A percentile compares a stretch with the other conserved stretches of the same genome.
Evolutionary conservation across 2,797 vertebrate species (phyloP).

Genomic region (Sebastolobus alascanus): DNA sequence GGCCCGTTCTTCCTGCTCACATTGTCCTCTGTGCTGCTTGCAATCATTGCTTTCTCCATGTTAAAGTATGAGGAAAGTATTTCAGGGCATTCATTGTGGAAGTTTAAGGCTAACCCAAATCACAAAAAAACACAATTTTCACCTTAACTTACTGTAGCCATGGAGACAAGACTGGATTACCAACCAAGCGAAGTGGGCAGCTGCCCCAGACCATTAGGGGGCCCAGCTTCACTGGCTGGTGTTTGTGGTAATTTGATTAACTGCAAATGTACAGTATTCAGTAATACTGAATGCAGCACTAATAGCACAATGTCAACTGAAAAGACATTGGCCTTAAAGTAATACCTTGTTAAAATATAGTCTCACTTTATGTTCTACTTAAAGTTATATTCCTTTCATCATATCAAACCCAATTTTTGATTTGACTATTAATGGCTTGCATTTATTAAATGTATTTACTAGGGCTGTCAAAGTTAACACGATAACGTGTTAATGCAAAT

Average conservation of each 20-base stretch:
- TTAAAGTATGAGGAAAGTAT: slow-evolving; percentile 28
- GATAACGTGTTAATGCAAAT: no score
- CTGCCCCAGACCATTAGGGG: neutral
- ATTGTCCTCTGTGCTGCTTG: slow-evolving; percentile 36
- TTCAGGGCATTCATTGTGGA: slow-evolving; percentile 1
- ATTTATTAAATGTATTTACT: neutral
- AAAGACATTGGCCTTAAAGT: neutral
- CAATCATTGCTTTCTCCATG: slow-evolving; percentile 25
- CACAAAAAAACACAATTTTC: neutral
- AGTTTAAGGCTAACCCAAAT: slow-evolving; percentile 2
- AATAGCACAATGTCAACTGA: neutral
- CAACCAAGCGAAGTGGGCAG: neutral
- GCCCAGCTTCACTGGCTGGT: neutral
- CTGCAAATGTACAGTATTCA: neutral
- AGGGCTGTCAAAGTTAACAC: no score
- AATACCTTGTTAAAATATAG: neutral
- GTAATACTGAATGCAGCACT: neutral
- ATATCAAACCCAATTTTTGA: neutral
- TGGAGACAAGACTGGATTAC: neutral
- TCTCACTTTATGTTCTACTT: neutral
- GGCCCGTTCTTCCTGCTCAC: slow-evolving; percentile 30
- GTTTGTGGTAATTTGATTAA: neutral
- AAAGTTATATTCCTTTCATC: neutral
- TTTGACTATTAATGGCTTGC: neutral
- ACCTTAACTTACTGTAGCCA: neutral